Evolutionary conservation across 2,888 invertebrate species (phyloP).

Genomic region (Limenitis camilla): DNA sequence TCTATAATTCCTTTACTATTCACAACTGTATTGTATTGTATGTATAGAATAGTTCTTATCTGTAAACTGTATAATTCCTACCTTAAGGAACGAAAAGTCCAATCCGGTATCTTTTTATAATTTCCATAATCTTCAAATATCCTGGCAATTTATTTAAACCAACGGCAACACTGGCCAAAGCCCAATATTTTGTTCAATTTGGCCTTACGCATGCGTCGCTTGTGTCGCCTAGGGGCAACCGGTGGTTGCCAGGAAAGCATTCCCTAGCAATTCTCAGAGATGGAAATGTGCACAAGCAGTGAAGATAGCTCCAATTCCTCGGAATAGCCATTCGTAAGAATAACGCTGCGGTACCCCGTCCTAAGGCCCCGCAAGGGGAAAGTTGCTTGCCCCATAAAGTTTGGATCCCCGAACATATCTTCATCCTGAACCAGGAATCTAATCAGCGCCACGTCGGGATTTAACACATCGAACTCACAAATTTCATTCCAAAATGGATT

Average conservation of each 20-base stretch:
- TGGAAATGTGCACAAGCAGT: conserved; percentile 81
- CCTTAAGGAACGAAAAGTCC: too few species aligned
- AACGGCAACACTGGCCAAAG: too few species aligned
- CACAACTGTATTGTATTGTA: too few species aligned
- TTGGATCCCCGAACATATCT: conserved; percentile 97
- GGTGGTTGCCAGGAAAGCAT: neutral
- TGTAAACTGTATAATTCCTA: too few species aligned
- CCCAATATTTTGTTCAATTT: too few species aligned
- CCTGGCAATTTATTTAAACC: too few species aligned
- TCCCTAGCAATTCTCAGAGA: conserved; percentile 25
- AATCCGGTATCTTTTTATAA: too few species aligned
- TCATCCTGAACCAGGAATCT: conserved; percentile 94
- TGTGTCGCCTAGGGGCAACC: neutral
- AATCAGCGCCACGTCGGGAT: conserved; percentile 88
- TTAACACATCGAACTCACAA: conserved; percentile 86
- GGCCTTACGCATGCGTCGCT: neutral
- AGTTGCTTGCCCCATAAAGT: conserved; percentile 97
- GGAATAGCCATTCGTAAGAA: conserved; percentile 90
- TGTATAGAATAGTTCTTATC: too few species aligned
- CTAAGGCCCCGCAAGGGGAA: conserved; percentile 89
- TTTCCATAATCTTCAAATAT: too few species aligned
- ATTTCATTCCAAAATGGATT: conserved; percentile 94
- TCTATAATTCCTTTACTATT: too few species aligned
- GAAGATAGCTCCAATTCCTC: conserved; percentile 95
- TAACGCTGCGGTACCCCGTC: conserved; percentile 92